Conservation (phyloP, 2,797 vertebrate genomes). For the Poecilia picta region DNA sequence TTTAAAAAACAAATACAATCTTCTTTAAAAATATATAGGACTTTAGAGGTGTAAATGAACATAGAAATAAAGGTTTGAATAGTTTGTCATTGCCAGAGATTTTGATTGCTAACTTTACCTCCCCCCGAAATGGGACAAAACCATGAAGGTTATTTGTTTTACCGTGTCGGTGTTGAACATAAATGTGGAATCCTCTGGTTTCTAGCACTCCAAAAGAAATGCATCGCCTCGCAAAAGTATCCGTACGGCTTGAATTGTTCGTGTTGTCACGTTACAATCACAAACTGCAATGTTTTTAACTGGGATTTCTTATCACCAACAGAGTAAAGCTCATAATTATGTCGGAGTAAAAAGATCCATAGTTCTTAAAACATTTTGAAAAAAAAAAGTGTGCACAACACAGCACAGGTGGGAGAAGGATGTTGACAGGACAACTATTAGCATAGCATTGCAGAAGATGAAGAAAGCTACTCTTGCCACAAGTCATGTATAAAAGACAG, state of each 20-base stretch:
- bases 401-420: not conserved
- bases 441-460: not conserved
- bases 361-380: not conserved
- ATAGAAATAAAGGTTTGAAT: conserved; percentile 3
- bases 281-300: not conserved
- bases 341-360: not conserved
- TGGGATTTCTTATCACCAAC: not conserved
- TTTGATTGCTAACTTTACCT: not conserved
- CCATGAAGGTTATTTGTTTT: conserved; percentile 3
- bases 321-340: not conserved
- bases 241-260: not conserved
- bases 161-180: conserved; percentile 37
- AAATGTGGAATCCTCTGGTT: not conserved
- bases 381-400: not conserved
- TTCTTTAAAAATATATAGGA: conserved; percentile 12
- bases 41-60: not conserved
- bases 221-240: not conserved
- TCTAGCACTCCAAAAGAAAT: not conserved
- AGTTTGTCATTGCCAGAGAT: not conserved
- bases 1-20: conserved; percentile 5
- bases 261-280: not conserved
- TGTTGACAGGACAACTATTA: not conserved
- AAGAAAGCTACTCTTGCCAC: not conserved
- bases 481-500: not conserved
- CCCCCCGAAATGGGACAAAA: not conserved